Evolutionary conservation across 2,888 invertebrate species (phyloP), one percentile per base, ranked within the genome.

Genomic region (Xanthorhoe designata): DNA sequence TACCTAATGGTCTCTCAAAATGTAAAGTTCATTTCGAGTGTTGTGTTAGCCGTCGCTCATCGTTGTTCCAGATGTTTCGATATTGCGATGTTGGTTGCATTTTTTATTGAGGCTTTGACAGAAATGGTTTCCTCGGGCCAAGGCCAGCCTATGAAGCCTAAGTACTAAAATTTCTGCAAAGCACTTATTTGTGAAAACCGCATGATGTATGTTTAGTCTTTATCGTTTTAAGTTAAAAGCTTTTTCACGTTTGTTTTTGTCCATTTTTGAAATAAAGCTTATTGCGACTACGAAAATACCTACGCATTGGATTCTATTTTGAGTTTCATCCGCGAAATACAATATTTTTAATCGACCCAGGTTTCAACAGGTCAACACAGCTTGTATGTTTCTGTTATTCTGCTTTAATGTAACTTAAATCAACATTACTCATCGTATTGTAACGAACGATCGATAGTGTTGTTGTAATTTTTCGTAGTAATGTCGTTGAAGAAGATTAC

Each of bases 91-190:
- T 13, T 0, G 38, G 13, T 42, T 42, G 38, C 38, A 42, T 13
- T 55, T 66, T 53, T 56, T 65, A 61, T 70, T 64, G 63, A 38
- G 60, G 56, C 51, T 56, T 60, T 38, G 13, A 54, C 32, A 19
- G 15, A 35, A 53, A 53, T 17, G 0, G 15, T 17, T 53, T 8
- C 2, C 17, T 9, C 53, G 15, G 32, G 53, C 10, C 52, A 15
- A 52, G 52, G 29, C 52, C 8, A 29, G 52, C 38, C 13, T 47
- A 47, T 47, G 6, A 47, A 15, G 47, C 8, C 47, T 47, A 17
- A 7, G 17, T 7, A 15, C 7, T 15, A 10, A 38, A 38, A 10
- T 47, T 17, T 47, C 32, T 17, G 15, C 35, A 32, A 18, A 58
- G 29, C 56, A n/a, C 17, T 58, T 42, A 35, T 17, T 17, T 17